phyloP scores from a whole-genome alignment of 2,797 vertebrate species.

The Uromys caudimaculatus region DNA sequence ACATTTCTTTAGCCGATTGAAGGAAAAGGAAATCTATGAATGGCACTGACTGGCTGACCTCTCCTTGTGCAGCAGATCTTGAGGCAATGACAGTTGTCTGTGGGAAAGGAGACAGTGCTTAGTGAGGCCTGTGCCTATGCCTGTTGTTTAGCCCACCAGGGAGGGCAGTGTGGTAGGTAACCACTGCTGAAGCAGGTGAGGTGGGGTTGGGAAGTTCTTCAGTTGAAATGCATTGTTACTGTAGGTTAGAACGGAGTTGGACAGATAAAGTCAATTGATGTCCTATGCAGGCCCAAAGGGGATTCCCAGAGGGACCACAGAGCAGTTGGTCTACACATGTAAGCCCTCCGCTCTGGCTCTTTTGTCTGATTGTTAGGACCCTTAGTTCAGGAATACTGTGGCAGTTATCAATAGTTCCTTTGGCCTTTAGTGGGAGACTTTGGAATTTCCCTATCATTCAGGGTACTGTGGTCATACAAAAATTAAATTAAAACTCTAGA shows the following conservation, averaged over 20 bases:
- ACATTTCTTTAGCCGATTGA: neutral
- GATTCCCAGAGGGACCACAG: neutral
- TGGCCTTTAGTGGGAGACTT: neutral
- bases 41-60: neutral
- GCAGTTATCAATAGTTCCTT: neutral
- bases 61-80: neutral
- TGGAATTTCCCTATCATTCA: neutral
- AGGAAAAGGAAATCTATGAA: neutral
- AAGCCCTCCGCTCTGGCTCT: neutral
- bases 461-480: neutral
- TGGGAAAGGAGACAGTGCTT: no score
- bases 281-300: neutral
- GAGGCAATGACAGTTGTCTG: neutral
- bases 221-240: neutral
- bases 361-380: neutral
- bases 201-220: neutral
- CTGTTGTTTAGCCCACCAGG: neutral
- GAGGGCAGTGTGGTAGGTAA: neutral
- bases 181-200: neutral
- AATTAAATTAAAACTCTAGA: neutral
- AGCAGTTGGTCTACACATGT: neutral
- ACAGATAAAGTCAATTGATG: neutral
- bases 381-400: neutral
- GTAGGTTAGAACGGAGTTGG: neutral
- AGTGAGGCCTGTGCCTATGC: neutral